phyloP scores from a whole-genome alignment of 2,797 vertebrate species.

The Macrochelys suwanniensis region DNA sequence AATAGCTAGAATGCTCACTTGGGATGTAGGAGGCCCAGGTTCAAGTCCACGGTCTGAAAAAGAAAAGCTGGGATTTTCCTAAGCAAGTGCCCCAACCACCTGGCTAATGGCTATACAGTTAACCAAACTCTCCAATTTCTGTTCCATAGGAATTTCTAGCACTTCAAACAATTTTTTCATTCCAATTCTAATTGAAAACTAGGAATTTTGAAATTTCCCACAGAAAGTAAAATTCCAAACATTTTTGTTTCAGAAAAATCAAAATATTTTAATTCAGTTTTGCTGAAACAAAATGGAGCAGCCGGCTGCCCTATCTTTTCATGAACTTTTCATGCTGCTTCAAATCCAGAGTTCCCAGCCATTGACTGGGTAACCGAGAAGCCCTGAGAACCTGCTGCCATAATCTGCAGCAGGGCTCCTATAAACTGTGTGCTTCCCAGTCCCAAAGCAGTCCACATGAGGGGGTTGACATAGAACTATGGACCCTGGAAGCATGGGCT shows the following conservation, averaged over 20 bases:
- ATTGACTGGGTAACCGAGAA: not conserved
- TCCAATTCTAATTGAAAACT: not conserved
- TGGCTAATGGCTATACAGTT: not conserved
- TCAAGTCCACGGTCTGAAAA: not conserved
- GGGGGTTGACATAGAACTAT: not conserved
- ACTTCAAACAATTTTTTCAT: not conserved
- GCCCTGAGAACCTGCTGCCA: not conserved
- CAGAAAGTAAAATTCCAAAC: not conserved
- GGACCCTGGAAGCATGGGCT: not conserved
- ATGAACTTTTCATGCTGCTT: not conserved
- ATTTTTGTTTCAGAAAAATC: not conserved
- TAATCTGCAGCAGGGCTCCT: not conserved
- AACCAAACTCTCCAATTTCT: not conserved
- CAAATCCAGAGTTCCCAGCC: not conserved
- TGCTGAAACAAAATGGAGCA: not conserved
- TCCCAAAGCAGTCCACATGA: not conserved
- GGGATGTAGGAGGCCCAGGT: not conserved
- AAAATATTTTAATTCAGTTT: not conserved
- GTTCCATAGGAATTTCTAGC: not conserved
- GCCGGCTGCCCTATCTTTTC: not conserved
- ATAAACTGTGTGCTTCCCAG: not conserved
- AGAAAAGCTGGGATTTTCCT: not conserved
- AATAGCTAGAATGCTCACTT: not conserved
- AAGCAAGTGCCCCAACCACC: not conserved
- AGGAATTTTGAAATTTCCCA: not conserved